A percentile compares a stretch with the other conserved stretches of the same genome.
phyloP scores from a whole-genome alignment of 35 echinoderm and acorn worm species.

The Acanthaster planci region DNA sequence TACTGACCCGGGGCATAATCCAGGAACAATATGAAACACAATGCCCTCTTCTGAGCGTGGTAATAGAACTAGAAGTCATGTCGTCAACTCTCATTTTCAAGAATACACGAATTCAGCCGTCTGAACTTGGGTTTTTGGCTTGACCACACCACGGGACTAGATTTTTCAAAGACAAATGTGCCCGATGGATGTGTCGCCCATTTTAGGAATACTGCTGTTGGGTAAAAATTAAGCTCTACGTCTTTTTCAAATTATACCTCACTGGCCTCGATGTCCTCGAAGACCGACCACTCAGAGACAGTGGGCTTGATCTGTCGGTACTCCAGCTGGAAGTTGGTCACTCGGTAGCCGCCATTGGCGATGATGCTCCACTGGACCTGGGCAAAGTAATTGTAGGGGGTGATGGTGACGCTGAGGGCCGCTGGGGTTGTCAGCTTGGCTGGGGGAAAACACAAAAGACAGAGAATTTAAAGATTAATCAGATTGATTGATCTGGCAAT shows the following conservation, averaged over 20 bases:
- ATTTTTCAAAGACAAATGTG: too few species aligned
- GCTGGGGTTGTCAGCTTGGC: conserved; percentile 6
- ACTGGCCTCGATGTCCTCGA: not conserved
- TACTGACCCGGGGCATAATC: too few species aligned
- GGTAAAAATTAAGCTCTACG: not conserved
- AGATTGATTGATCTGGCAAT: too few species aligned
- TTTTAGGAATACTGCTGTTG: not conserved
- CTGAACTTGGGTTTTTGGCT: too few species aligned
- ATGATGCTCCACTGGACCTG: conserved; percentile 23
- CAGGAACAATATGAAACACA: too few species aligned
- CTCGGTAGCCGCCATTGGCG: conserved; percentile 40
- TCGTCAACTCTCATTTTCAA: too few species aligned
- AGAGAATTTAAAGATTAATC: not conserved
- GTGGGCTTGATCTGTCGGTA: conserved; percentile 38
- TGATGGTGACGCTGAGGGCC: conserved; percentile 16
- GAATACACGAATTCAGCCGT: too few species aligned
- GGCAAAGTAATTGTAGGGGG: not conserved
- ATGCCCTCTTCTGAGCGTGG: too few species aligned
- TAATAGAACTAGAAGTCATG: too few species aligned
- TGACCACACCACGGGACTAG: too few species aligned
- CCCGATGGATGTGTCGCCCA: too few species aligned
- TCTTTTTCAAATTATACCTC: not conserved
- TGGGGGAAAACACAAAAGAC: not conserved
- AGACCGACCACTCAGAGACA: not conserved
- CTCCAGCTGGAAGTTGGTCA: conserved; percentile 35